Base-by-base conservation (phyloP, 1,140 invertebrate species). In the Hyles euphorbiae region DNA sequence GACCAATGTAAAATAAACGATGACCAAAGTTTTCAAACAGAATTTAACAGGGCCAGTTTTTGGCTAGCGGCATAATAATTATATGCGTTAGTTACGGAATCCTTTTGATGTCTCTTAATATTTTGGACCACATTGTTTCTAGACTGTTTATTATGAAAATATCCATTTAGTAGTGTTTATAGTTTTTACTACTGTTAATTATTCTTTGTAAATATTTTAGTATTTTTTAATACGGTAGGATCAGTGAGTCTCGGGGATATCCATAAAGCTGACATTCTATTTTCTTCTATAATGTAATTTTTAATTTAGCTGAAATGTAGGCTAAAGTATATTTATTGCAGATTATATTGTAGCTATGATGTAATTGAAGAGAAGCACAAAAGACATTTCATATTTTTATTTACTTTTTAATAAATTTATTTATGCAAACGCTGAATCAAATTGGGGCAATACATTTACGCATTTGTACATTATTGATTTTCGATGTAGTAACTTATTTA, bases 121-220 rank as follows among this genome's bases (percentile, higher is more conserved):
- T 63, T 76, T 78, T 73, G 74, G 75, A 72, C 78, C 70, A 63
- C 64, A 65, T 80, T 76, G 72, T 87, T 81, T 83, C 74, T 82
- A 80, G 75, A 71, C 68, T 80, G 76, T 82, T 84, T 84, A 83
- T 82, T 83, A 74, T 78, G 68, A 78, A 76, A 70, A 78, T 74
- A 80, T 73, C 75, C 65, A 76, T 77, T 81, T 77, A 67, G 73
- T 76, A 82, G 71, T 79, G 76, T 87, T 79, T 81, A 84, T 85
- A 79, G 76, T 62, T 75, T 76, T 76, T 81, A 81, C 65, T 67
- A 76, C 80, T 79, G 81, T 81, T 79, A 72, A 70, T 62, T 52
- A 68, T 70, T 78, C 70, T 78, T 78, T 86, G 81, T 88, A 85
- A 76, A 76, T 83, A 81, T 80, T 55, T 47, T 45, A 48, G 47